Evolutionary conservation across 2,888 invertebrate species (phyloP), one percentile per base, ranked within the genome.

Genomic region (Melinaea menophilus): DNA sequence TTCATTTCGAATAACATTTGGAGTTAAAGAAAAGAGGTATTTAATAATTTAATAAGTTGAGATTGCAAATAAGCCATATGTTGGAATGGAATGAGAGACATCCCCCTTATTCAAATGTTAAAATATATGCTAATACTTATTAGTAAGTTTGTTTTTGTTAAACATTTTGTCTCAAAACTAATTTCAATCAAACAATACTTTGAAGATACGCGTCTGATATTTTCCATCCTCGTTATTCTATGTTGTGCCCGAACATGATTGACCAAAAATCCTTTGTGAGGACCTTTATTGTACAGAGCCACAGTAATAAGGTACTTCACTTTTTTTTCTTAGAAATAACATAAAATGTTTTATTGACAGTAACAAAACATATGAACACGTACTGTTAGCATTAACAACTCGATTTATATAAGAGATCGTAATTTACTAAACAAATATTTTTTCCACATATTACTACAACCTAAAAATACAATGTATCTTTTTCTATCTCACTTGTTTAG

Each of bases 181-280:
- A 31, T 7, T 31, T 7, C 31, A 22, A 7, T 31, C 11, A 48
- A 22, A 48, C 4, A 31, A 22, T 31, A 51, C 31, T 51, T 51
- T 31, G 51, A 51, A 22, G 7, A 9, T 31, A 51, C 7, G 31
- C 51, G 31, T 51, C 11, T 51, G 31, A 31, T 51, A 60, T 54
- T 57, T 51, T 41, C 31, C 47, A 58, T 61, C 56, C 67, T 65
- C n/a, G n/a, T 67, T 67, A 67, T 67, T 67, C 59, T 46, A 58
- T 67, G 60, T 67, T 55, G 55, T 55, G 11, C 55, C 55, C 46
- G 56, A 63, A 61, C 62, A 58, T 59, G 48, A 60, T 63, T 58
- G 54, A 34, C 37, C 41, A 58, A 58, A 58, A 58, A 60, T 59
- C 61, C 33, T 51, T 34, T 35, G 58, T 41, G 33, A 59, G 62